phyloP scores from a whole-genome alignment of 2,113 vertebrate species.

The Menidia beryllina region DNA sequence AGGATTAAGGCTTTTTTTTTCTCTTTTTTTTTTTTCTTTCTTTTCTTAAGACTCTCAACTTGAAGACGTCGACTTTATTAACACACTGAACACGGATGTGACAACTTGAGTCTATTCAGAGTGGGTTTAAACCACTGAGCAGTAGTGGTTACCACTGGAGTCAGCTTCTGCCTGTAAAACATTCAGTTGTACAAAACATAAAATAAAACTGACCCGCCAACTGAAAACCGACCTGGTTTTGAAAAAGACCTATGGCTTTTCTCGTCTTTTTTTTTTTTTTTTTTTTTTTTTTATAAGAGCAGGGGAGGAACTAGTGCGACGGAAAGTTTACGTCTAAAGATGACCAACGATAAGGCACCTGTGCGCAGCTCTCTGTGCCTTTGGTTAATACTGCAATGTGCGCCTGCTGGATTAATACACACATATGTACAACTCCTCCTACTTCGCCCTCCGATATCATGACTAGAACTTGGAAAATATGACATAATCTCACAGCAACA shows the following conservation, averaged over 20 bases:
- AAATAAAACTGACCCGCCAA: constrained; percentile 18
- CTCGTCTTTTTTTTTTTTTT: constrained; percentile 2
- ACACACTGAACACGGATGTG: constrained; percentile 13
- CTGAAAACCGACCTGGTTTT: constrained; percentile 9
- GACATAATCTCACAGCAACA: constrained; percentile 6
- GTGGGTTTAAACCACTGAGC: background rate
- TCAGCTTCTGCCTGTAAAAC: constrained; percentile 17
- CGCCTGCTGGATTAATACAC: constrained; percentile 4
- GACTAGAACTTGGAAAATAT: background rate
- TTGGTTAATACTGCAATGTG: constrained; percentile 55
- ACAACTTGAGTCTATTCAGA: background rate
- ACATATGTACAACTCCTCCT: background rate
- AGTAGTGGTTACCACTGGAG: constrained; percentile 20
- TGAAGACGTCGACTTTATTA: constrained; percentile 27
- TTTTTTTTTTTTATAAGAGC: background rate
- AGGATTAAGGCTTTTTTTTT: constrained; percentile 62
- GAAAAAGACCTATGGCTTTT: constrained; percentile 61
- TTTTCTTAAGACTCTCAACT: constrained; percentile 49
- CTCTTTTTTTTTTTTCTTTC: no score
- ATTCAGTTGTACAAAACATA: constrained; percentile 14
- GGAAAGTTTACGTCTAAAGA: constrained; percentile 9
- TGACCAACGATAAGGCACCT: constrained; percentile 64
- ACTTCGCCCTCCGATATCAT: background rate
- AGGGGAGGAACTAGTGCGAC: constrained; percentile 13
- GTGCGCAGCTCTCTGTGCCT: constrained; percentile 61